Conservation (phyloP, 1,140 invertebrate genomes). For the Streblospio benedicti region DNA sequence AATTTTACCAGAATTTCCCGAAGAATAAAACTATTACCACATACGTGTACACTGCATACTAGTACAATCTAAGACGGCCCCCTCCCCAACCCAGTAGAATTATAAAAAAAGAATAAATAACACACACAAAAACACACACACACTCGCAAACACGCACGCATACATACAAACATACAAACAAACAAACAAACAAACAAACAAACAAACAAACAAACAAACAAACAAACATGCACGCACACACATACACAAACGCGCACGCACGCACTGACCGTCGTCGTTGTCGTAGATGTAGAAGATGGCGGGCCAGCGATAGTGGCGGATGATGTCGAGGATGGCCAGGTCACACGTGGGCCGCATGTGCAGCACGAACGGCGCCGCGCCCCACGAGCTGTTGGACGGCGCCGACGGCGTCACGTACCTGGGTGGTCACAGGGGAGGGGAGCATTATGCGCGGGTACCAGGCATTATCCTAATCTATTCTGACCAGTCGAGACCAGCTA, state of each 20-base stretch:
- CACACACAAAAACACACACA: conserved; percentile 1
- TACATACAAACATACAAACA: neutral
- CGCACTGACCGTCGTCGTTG: conserved; percentile 80
- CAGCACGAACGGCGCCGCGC: conserved; percentile 4
- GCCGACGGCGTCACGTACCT: too few species aligned
- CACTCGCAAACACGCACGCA: neutral
- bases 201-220: conserved; percentile 7
- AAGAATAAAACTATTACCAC: neutral
- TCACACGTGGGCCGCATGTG: conserved; percentile 83
- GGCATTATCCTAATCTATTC: too few species aligned
- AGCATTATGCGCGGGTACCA: too few species aligned
- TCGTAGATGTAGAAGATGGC: conserved; percentile 91
- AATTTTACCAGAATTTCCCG: neutral
- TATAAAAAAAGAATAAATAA: too few species aligned
- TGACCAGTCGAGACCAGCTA: too few species aligned
- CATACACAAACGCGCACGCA: neutral
- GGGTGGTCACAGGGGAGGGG: too few species aligned
- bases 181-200: neutral
- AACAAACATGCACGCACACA: conserved; percentile 1
- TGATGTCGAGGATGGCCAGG: conserved; percentile 83
- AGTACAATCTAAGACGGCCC: neutral
- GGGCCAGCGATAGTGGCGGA: conserved; percentile 81
- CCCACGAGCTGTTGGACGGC: too few species aligned
- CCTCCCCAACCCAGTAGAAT: neutral
- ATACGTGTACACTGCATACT: neutral